A percentile compares a stretch with the other conserved stretches of the same genome.
phyloP scores from a whole-genome alignment of 2,888 invertebrate genomes.

The Luperina nickerlii region DNA sequence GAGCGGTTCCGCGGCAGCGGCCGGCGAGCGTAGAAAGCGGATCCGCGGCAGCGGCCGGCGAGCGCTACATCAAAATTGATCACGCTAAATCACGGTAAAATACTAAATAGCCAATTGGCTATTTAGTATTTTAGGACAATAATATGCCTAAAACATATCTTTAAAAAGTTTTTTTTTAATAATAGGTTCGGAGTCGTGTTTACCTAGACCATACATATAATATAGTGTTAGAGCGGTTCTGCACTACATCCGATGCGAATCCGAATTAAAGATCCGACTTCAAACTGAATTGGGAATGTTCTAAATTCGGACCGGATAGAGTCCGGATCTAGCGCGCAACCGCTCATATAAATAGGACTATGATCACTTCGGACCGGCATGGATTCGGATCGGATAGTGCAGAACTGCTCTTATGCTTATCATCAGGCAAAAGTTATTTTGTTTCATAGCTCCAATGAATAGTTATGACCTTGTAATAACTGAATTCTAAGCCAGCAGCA shows the following conservation, averaged over 20 bases:
- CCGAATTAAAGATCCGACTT: too few species aligned
- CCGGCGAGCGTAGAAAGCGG: not conserved
- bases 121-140: not conserved
- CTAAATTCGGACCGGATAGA: too few species aligned
- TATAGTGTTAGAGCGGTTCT: not conserved
- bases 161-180: not conserved
- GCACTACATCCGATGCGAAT: too few species aligned
- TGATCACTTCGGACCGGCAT: too few species aligned
- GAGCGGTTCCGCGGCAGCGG: not conserved
- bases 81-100: too few species aligned
- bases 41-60: not conserved
- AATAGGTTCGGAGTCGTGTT: not conserved
- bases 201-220: constrained; percentile 2
- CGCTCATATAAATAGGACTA: too few species aligned
- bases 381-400: too few species aligned
- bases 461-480: not conserved
- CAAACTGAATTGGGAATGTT: too few species aligned
- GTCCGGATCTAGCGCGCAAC: too few species aligned
- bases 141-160: not conserved
- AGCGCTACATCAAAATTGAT: not conserved
- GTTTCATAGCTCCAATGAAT: not conserved
- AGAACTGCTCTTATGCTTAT: not conserved
- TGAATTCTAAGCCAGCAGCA: not conserved
- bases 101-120: too few species aligned
- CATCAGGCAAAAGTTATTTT: not conserved